A percentile compares a stretch with the other conserved stretches of the same genome.
Conservation (phyloP, 2,797 vertebrate species). For the Chanos chanos region DNA sequence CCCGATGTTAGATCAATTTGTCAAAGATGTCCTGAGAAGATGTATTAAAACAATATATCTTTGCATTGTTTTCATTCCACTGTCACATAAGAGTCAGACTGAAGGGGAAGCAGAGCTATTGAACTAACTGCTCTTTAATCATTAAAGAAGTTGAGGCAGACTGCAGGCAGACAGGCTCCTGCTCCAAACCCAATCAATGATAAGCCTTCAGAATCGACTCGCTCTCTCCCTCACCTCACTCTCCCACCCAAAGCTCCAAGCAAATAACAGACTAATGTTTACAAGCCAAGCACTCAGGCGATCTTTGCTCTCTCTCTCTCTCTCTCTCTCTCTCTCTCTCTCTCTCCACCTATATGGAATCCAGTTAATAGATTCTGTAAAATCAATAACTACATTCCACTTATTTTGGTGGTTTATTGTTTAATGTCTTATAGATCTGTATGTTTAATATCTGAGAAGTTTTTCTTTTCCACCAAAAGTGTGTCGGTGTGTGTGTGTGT, state of each 20-base stretch:
- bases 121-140: slow-evolving; percentile 7
- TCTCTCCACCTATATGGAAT: slow-evolving; percentile 6
- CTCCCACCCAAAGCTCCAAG: slow-evolving; percentile 11
- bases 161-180: slow-evolving; percentile 21
- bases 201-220: not conserved
- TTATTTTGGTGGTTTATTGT: not conserved
- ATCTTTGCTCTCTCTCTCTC: not conserved
- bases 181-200: slow-evolving; percentile 18
- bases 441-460: not conserved
- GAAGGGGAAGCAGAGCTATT: too few species aligned
- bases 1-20: too few species aligned
- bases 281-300: slow-evolving; percentile 4
- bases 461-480: not conserved
- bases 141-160: not conserved
- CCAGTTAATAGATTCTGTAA: not conserved
- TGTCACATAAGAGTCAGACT: too few species aligned
- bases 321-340: slow-evolving; percentile 1
- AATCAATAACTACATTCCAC: not conserved
- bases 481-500: not conserved
- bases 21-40: too few species aligned
- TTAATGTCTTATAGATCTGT: not conserved
- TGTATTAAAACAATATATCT: too few species aligned
- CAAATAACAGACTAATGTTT: slow-evolving; percentile 31
- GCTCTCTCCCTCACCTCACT: slow-evolving; percentile 1
- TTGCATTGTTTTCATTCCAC: too few species aligned